These are phyloP conservation scores for Chaetophractus vellerosus DNA, from an alignment of 2,797 vertebrate genomes.

Conservation along the genomic window DNA sequence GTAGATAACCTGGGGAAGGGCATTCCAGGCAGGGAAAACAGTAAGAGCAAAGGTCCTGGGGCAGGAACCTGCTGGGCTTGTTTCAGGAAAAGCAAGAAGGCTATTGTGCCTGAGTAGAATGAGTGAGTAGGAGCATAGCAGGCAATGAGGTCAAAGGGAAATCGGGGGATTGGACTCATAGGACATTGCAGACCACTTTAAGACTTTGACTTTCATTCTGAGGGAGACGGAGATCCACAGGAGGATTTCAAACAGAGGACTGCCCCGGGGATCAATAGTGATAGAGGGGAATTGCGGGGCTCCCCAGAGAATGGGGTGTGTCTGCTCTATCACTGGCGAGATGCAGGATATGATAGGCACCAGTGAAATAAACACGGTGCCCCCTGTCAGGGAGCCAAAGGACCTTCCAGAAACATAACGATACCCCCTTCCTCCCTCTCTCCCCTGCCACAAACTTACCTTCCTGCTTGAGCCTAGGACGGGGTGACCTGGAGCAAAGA, in stretches of 20 bases:
- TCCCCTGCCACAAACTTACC: no score
- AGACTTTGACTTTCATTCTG: neutral
- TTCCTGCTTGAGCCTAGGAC: neutral
- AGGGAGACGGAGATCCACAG: neutral
- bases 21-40: neutral
- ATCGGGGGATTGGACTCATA: neutral
- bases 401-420: neutral
- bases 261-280: neutral
- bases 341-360: no score
- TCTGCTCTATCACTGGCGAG: no score
- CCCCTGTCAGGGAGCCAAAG: neutral
- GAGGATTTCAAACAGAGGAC: neutral
- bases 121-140: fast-evolving
- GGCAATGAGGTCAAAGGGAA: neutral
- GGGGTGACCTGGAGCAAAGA: neutral
- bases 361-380: neutral
- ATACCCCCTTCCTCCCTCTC: neutral
- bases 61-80: neutral
- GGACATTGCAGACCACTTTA: neutral
- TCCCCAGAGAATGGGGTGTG: neutral
- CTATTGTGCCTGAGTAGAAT: neutral
- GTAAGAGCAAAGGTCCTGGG: neutral
- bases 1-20: neutral
- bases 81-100: neutral
- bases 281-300: neutral